These are phyloP conservation scores for Eulemur coronatus DNA, from an alignment of 2,797 vertebrate genomes.

Conservation along the genomic window DNA sequence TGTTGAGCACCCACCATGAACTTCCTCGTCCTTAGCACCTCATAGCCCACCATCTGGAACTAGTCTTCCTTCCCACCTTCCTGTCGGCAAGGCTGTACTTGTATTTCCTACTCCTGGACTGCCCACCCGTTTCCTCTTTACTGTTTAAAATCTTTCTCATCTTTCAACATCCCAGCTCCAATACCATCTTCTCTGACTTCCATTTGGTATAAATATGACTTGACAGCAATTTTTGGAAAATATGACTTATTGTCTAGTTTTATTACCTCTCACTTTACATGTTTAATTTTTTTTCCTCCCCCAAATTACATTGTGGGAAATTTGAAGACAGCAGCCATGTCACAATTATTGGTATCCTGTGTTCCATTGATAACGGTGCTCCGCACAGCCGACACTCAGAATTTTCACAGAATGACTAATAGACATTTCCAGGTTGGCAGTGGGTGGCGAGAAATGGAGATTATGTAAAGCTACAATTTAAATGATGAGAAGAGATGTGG, in stretches of 20 bases:
- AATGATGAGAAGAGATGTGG: conserved; percentile 4
- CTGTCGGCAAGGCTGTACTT: background rate
- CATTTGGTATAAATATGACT: background rate
- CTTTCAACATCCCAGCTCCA: background rate
- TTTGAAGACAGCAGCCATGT: conserved; percentile 32
- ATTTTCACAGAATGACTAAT: conserved; percentile 25
- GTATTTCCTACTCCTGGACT: background rate
- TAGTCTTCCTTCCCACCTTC: background rate
- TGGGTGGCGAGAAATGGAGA: conserved; percentile 16
- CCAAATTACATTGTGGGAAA: conserved; percentile 29
- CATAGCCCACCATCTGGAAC: background rate
- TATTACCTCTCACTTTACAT: background rate
- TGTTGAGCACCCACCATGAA: background rate
- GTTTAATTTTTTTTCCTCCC: background rate
- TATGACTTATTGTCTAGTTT: conserved; percentile 32
- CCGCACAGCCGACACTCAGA: background rate
- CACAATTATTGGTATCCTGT: background rate
- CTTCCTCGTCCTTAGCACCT: background rate
- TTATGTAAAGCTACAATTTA: background rate
- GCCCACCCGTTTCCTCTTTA: background rate
- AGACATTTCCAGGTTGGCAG: conserved; percentile 20
- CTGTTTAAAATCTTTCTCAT: background rate
- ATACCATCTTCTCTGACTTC: background rate
- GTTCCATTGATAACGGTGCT: background rate
- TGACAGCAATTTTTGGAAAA: conserved; percentile 26